Base-by-base conservation (phyloP, 2,113 vertebrate genomes). In the Malurus cyaneus region DNA sequence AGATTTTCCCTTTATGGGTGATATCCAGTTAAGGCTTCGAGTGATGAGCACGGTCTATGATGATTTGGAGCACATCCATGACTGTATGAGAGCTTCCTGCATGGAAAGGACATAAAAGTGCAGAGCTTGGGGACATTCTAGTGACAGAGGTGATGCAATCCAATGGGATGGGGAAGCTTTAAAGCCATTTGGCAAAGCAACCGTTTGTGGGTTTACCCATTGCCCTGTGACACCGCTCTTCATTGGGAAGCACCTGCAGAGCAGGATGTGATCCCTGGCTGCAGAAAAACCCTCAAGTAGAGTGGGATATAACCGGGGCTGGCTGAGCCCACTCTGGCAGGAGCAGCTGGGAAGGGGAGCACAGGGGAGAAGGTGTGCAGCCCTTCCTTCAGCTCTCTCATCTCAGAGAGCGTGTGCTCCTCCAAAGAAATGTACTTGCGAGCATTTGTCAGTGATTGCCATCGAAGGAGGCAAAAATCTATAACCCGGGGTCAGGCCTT, bases 121-220 rank as follows among this genome's bases (percentile, higher is more conserved):
- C 26, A 32, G 60, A 61, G 41, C 19, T 24, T 61, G 64, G n/a
- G 78, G 53, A 23, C 28, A 19, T 28, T 16, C 28, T 29, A 31
- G 29, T 41, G 50, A n/a, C 50, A 80, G 70, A 69, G 71, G 53
- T 41, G 44, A 52, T 42, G 34, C 39, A 62, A 31, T 28, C 26
- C 0, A 2, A 72, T 53, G 46, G 11, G 11, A 64, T 11, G 24
- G 36, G 25, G 31, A 76, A 86, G 54, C 18, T 41, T 76, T 79
- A 80, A 72, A 89, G 18, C 66, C 12, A 13, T 70, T 76, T 67
- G 59, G 32, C 54, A 92, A 69, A 92, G 10, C 28, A 29, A 82
- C 28, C 0, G 0, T 42, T 70, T 0, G 1, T 17, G 4, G 18
- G 69, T 69, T 93, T 17, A 10, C 21, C 47, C 3, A 3, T 2